A percentile compares a stretch with the other conserved stretches of the same genome.
phyloP scores from a whole-genome alignment of 1,140 invertebrate genomes.

The Drosophila albomicans region DNA sequence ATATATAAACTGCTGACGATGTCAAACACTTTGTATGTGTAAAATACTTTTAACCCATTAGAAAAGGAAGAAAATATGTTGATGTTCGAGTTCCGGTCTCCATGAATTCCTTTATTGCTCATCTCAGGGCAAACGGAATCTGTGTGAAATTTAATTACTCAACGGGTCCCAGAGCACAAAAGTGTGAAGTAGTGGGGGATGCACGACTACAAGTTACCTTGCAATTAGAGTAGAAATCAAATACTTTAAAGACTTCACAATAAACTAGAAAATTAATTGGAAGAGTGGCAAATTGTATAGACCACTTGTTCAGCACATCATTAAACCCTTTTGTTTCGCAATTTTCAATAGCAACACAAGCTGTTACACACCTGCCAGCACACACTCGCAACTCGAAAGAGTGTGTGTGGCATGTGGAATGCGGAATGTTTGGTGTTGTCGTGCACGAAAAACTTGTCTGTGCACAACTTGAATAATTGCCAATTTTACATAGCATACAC shows the following conservation, averaged over 20 bases:
- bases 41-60: conserved; percentile 3
- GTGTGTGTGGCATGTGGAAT: not conserved
- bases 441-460: conserved; percentile 55
- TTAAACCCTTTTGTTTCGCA: not conserved
- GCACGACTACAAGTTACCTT: conserved; percentile 8
- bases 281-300: not conserved
- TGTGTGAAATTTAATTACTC: conserved; percentile 69
- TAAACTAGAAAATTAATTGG: not conserved
- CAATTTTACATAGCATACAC: conserved; percentile 58
- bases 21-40: not conserved
- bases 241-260: not conserved
- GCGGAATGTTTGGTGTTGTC: not conserved
- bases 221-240: not conserved
- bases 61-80: not conserved
- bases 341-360: not conserved
- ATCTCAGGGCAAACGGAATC: conserved; percentile 36
- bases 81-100: conserved; percentile 6
- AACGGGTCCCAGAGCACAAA: conserved; percentile 27
- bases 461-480: conserved; percentile 69
- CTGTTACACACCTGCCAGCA: conserved; percentile 15
- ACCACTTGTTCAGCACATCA: not conserved
- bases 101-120: conserved; percentile 10
- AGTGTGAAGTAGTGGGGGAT: conserved; percentile 3
- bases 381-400: not conserved
- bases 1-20: not conserved